Evolutionary conservation across 1,140 invertebrate genomes (phyloP), one percentile per base, ranked within the genome.

Genomic region (Nasonia giraulti): DNA sequence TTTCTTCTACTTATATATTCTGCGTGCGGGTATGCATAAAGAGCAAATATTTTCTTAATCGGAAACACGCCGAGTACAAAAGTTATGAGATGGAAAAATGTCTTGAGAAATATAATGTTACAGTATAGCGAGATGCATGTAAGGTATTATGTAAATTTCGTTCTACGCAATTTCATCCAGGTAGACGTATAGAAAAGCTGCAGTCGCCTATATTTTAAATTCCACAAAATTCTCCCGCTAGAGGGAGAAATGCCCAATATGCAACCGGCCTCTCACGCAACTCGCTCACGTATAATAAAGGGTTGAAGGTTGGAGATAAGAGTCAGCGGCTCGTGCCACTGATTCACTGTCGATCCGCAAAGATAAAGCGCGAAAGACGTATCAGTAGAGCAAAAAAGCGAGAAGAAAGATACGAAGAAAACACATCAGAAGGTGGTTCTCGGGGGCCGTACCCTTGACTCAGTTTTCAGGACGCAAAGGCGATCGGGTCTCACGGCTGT

Each of bases 391-490:
- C 68, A 68, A 71, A 71, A 71, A 71, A 71, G 14, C 33, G 5
- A 7, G 27, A 71, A 71, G 31, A 71, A 71, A 71, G 31, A 71
- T 12, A 31, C 31, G 31, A 14, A 71, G 68, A 71, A 71, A 33
- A 71, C 68, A 31, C 68, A n/a, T n/a, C n/a, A 33, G 31, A 71
- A 71, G 68, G 55, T 6, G 68, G 23, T 6, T 71, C 12, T 68
- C 66, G n/a, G 68, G 23, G 68, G 50, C 50, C 74, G 40, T 85
- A 80, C 78, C 83, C 83, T 85, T 85, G 83, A 85, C 83, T 85
- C 62, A 75, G 55, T 76, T 84, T 85, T 44, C 33, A 76, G 44
- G 77, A 80, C 66, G 37, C 40, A 83, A 83, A 50, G 83, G 77
- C 47, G 44, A 62, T 44, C 68, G 33, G 75, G 78, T 74, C 76